Percentiles rank a stretch among this genome's conserved stretches.
Conservation (phyloP, 2,113 vertebrate species). For the Chaetura pelagica region DNA sequence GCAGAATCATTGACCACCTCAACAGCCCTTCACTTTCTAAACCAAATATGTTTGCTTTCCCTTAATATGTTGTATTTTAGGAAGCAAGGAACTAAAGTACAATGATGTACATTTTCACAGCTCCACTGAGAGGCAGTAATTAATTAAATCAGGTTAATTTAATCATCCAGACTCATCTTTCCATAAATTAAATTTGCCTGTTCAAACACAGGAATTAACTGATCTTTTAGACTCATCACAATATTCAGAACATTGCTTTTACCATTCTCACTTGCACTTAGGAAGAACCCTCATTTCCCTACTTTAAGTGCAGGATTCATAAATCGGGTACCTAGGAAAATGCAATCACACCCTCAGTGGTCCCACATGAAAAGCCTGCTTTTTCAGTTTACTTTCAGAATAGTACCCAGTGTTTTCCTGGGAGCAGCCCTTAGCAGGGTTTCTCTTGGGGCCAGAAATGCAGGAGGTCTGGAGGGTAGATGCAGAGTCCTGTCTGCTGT, state of each 20-base stretch:
- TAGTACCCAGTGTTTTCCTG: background rate
- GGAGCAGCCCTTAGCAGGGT: background rate
- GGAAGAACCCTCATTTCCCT: background rate
- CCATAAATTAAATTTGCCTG: background rate
- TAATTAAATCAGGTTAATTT: constrained; percentile 9
- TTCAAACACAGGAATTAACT: background rate
- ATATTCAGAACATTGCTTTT: background rate
- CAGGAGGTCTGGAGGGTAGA: background rate
- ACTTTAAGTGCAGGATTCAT: background rate
- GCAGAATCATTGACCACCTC: background rate
- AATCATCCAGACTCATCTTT: background rate
- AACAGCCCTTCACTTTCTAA: background rate
- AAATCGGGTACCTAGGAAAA: background rate
- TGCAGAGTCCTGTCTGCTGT: background rate
- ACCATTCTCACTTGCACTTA: background rate
- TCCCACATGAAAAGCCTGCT: background rate
- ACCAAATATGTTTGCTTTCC: background rate
- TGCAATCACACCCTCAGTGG: fast-evolving
- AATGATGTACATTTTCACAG: background rate
- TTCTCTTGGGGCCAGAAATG: background rate
- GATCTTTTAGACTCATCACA: background rate
- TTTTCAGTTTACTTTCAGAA: background rate
- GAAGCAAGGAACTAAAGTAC: background rate
- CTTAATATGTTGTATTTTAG: background rate
- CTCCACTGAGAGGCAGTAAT: background rate